Evolutionary conservation across 2,113 vertebrate genomes (phyloP).

Genomic region (Mobula birostris): DNA sequence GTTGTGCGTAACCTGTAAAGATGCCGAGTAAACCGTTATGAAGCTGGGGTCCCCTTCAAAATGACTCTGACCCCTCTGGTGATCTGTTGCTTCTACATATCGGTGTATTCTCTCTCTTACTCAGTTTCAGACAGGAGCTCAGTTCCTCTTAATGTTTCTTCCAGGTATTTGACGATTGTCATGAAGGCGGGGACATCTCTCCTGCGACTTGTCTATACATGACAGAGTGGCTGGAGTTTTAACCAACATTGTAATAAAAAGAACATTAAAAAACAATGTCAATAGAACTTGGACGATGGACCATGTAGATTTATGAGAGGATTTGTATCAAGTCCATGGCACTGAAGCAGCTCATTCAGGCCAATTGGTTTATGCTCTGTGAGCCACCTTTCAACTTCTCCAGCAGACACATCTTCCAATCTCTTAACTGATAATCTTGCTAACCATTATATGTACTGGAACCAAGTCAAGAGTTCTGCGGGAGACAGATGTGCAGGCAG

Average conservation of each 20-base stretch:
- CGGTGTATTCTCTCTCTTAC: background rate
- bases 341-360: background rate
- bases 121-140: background rate
- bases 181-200: constrained; percentile 90
- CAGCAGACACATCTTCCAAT: background rate
- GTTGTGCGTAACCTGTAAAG: background rate
- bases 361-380: background rate
- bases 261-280: background rate
- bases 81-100: background rate
- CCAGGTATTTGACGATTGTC: constrained; percentile 95
- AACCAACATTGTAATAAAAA: constrained; percentile 39
- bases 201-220: constrained; percentile 90
- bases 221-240: constrained; percentile 90
- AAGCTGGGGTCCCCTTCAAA: background rate
- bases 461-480: background rate
- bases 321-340: background rate
- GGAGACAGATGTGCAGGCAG: too few relatives aligned
- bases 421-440: background rate
- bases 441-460: background rate
- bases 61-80: background rate
- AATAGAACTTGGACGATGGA: too few relatives aligned
- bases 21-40: background rate
- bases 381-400: background rate
- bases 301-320: background rate
- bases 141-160: constrained; percentile 28